Evolutionary conservation across 2,888 invertebrate species (phyloP), one percentile per base, ranked within the genome.

Genomic region (Nymphalis c-album): DNA sequence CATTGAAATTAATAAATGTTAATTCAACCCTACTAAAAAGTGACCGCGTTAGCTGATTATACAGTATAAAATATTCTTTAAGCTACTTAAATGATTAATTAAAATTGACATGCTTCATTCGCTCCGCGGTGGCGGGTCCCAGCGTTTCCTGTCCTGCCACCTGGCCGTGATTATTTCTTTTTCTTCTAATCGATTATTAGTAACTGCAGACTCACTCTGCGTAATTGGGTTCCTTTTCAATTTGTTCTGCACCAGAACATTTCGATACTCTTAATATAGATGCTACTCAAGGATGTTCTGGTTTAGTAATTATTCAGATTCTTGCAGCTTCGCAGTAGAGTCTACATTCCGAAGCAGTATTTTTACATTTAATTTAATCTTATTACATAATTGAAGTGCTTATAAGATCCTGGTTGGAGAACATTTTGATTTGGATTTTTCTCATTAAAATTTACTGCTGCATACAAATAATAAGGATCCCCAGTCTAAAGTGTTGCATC

Each of bases 71-170:
- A 82, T 81, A 79, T 81, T 76, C 78, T 80, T 81, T 79, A 76
- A 78, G 75, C 79, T 78, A 78, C 84, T 82, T 82, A 79, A 87
- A 86, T 86, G 86, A 91, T 89, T 89, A 90, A 91, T 90, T 89
- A 88, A 85, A 81, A 90, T 91, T 90, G 90, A 87, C 85, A 86
- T 82, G 89, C 77, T 77, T 77, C 83, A 86, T 91, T 87, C 82
- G 90, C 77, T 83, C 77, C 90, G 81, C 86, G 68, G 85, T 77
- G 89, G 87, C 82, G 84, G 90, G 90, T 89, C 81, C 77, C 71
- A 71, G 64, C 76, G 78, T 76, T 80, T 81, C 78, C 78, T 80
- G 80, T 78, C 79, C 80, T 77, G 81, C 85, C 88, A 89, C 87
- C 89, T 89, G 90, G 83, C 81, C 76, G 77, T 80, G 78, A 78